Evolutionary conservation across 2,797 vertebrate species (phyloP).

Genomic region (Rhinichthys osculus): DNA sequence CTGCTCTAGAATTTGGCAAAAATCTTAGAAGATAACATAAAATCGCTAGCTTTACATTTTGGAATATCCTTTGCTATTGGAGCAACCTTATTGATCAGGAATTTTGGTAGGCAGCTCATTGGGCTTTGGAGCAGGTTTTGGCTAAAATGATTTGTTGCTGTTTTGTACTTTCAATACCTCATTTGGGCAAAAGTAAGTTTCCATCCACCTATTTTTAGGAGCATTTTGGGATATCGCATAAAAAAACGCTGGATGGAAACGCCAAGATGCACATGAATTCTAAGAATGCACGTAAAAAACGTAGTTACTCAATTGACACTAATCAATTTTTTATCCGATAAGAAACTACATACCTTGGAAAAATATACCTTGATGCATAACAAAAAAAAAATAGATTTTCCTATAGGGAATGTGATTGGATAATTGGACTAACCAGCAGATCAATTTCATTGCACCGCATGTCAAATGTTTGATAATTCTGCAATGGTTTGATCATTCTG

Average conservation of each 20-base stretch:
- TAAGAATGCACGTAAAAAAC: too few relatives aligned
- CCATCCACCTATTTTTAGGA: background rate
- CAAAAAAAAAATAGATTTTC: background rate
- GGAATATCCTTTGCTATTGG: background rate
- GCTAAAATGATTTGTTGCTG: background rate
- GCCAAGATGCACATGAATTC: background rate
- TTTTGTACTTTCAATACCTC: constrained; percentile 30
- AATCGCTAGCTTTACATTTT: background rate
- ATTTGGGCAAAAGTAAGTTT: background rate
- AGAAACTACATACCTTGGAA: too few relatives aligned
- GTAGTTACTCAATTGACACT: too few relatives aligned
- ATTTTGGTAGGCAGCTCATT: background rate
- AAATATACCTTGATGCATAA: too few relatives aligned
- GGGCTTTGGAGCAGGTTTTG: background rate
- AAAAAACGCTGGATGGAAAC: background rate
- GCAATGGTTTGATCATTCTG: background rate
- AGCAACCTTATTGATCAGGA: background rate
- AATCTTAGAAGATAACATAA: background rate
- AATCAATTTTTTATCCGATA: too few relatives aligned
- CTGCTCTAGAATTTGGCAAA: too few relatives aligned
- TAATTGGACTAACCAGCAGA: background rate
- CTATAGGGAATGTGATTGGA: background rate
- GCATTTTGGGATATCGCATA: background rate
- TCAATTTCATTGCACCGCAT: background rate
- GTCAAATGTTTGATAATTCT: background rate